Conservation (phyloP, 2,888 invertebrate species). For the Latheticus oryzae region DNA sequence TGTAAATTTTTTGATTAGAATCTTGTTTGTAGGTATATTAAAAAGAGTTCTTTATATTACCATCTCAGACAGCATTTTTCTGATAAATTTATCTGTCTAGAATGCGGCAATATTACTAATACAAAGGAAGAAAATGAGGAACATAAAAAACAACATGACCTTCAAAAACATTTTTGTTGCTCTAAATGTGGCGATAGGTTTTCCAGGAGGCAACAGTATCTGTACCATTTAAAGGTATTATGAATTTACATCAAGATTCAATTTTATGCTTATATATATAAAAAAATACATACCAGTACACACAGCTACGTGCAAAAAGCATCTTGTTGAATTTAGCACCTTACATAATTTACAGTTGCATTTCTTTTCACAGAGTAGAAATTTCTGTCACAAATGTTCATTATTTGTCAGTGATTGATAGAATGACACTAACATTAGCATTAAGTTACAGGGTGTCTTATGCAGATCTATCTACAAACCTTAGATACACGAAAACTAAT, state of each 20-base stretch:
- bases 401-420: no score
- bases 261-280: neutral
- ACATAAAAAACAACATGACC: conserved; percentile 56
- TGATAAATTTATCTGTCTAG: conserved; percentile 57
- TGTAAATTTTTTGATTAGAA: neutral
- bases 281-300: neutral
- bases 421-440: no score
- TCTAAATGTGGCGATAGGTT: conserved; percentile 59
- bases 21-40: conserved; percentile 46
- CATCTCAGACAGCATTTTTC: conserved; percentile 59
- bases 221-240: conserved; percentile 55
- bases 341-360: no score
- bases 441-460: no score
- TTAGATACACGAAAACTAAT: no score
- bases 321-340: no score
- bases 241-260: neutral
- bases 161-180: conserved; percentile 57
- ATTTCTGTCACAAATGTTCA: no score
- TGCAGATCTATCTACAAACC: no score
- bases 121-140: conserved; percentile 51
- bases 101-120: conserved; percentile 58
- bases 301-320: no score
- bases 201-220: conserved; percentile 58
- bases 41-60: conserved; percentile 52
- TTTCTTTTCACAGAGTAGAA: no score